Evolutionary conservation across 2,888 invertebrate species (phyloP).

Genomic region (Pyralis farinalis): DNA sequence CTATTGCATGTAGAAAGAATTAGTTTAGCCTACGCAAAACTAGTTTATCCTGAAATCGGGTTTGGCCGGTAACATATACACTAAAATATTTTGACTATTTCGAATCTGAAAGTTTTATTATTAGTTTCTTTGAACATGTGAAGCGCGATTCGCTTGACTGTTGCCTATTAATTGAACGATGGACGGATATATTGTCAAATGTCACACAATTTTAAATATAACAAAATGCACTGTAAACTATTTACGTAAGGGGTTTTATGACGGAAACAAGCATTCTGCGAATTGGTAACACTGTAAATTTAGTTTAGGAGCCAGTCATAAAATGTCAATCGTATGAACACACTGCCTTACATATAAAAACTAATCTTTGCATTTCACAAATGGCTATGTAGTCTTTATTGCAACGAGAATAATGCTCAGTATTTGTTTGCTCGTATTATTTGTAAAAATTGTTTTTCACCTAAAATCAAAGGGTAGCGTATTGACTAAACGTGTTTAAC

Average conservation of each 20-base stretch:
- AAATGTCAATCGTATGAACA: slow-evolving; percentile 61
- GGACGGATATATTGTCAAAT: slow-evolving; percentile 27
- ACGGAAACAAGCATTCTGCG: slow-evolving; percentile 63
- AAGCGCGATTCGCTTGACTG: no score
- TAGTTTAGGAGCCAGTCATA: slow-evolving; percentile 47
- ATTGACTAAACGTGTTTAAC: slow-evolving; percentile 47
- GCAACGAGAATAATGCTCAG: slow-evolving; percentile 17
- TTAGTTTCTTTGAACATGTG: no score
- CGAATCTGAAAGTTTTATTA: no score
- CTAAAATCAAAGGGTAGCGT: slow-evolving; percentile 40
- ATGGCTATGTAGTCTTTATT: slow-evolving; percentile 14
- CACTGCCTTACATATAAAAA: slow-evolving; percentile 27
- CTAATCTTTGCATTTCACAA: slow-evolving; percentile 4
- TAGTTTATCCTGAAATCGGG: no score
- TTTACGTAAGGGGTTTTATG: slow-evolving; percentile 43
- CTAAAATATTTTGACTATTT: no score
- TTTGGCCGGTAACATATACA: no score
- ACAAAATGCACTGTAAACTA: slow-evolving; percentile 40
- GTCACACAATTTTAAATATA: slow-evolving; percentile 33
- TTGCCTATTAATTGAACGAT: no score
- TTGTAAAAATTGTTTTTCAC: neutral
- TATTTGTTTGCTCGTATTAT: slow-evolving; percentile 13
- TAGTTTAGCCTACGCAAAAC: no score
- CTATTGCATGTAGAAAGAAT: no score
- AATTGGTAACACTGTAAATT: slow-evolving; percentile 64